These are phyloP conservation scores for Atractosteus spatula DNA, from an alignment of 2,113 vertebrate species.

Conservation along the genomic window DNA sequence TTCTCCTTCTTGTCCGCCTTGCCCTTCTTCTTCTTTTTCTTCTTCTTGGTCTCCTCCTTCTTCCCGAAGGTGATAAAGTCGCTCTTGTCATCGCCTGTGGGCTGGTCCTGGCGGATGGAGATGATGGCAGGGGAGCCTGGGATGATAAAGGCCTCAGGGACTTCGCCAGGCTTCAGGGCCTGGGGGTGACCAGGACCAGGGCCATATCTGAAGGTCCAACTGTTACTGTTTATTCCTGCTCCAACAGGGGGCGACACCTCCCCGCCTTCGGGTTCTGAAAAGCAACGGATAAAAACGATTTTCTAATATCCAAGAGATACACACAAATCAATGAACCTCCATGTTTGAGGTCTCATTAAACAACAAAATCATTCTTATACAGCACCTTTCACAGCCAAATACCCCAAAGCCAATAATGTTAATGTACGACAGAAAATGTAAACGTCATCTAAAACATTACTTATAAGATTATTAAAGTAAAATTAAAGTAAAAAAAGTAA, in stretches of 20 bases:
- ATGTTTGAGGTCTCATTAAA: too few species aligned
- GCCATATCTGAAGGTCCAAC: constrained; percentile 98
- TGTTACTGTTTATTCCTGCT: constrained; percentile 96
- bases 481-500: too few species aligned
- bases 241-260: constrained; percentile 95
- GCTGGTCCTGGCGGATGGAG: constrained; percentile 94
- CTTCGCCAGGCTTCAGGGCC: constrained; percentile 91
- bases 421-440: too few species aligned
- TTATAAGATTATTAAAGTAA: too few species aligned
- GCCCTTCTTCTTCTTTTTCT: constrained; percentile 99
- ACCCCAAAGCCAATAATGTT: too few species aligned
- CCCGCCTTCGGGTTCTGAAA: constrained; percentile 89
- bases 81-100: constrained; percentile 90
- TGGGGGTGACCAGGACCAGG: constrained; percentile 79
- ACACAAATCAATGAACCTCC: too few species aligned
- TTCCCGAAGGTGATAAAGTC: constrained; percentile 98
- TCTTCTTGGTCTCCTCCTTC: constrained; percentile 97
- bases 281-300: neutral
- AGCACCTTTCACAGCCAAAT: too few species aligned
- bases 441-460: too few species aligned
- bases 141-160: constrained; percentile 98
- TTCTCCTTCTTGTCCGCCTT: constrained; percentile 96
- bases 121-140: constrained; percentile 97
- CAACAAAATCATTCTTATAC: too few species aligned
- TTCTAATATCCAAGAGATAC: too few species aligned